These are phyloP conservation scores for Dinothrombium tinctorium DNA, from an alignment of 1,140 invertebrate genomes.

Conservation along the genomic window DNA sequence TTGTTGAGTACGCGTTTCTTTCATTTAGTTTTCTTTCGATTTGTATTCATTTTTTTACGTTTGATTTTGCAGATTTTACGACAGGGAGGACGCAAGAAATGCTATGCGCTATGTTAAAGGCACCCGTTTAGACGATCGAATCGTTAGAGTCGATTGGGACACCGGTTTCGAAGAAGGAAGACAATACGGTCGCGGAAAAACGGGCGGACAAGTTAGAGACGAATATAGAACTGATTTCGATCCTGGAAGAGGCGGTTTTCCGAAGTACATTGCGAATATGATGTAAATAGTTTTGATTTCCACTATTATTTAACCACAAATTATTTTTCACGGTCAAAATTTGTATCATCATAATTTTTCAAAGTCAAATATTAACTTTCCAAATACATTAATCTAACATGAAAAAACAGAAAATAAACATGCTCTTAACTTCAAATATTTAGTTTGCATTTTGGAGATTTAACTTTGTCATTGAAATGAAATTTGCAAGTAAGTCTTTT, in stretches of 20 bases:
- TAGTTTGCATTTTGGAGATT: no score
- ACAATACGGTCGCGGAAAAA: constrained; percentile 93
- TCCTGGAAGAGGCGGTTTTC: constrained; percentile 81
- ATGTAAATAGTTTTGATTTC: background rate
- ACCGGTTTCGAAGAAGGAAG: constrained; percentile 94
- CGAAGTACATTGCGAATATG: constrained; percentile 53
- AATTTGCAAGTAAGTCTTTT: no score
- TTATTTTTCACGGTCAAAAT: no score
- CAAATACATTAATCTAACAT: no score
- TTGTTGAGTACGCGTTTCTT: constrained; percentile 53
- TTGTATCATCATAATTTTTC: no score
- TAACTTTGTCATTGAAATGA: no score
- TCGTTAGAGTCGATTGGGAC: constrained; percentile 96
- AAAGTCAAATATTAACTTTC: no score
- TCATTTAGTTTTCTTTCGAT: background rate
- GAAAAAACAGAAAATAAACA: no score
- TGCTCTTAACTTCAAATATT: no score
- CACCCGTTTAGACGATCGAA: constrained; percentile 83
- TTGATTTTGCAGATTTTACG: constrained; percentile 40
- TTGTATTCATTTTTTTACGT: background rate
- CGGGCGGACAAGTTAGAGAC: constrained; percentile 92
- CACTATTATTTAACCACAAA: no score
- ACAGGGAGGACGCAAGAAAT: constrained; percentile 61
- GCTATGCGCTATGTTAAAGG: constrained; percentile 93
- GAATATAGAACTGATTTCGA: constrained; percentile 96